Evolutionary conservation across 2,113 vertebrate species (phyloP).

Genomic region (human): DNA sequence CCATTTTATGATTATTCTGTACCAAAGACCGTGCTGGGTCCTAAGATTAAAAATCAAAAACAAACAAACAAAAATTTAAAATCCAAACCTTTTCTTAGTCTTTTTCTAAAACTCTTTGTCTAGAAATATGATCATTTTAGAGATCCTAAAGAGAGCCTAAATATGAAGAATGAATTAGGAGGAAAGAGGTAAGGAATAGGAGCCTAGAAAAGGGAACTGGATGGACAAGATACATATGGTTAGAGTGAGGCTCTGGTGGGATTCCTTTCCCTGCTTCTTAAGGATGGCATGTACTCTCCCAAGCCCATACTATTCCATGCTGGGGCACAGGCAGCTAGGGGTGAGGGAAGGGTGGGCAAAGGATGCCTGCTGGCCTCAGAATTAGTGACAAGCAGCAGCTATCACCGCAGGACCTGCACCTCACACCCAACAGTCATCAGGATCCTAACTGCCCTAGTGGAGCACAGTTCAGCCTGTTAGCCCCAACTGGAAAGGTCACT

Average conservation of each 20-base stretch:
- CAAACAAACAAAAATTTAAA: background rate
- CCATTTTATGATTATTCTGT: background rate
- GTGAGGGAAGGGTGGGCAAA: rapidly evolving
- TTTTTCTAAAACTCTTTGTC: background rate
- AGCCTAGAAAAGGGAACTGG: background rate
- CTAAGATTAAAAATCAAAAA: background rate
- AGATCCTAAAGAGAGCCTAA: background rate
- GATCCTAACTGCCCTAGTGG: background rate
- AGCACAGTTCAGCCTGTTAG: background rate
- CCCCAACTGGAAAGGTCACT: background rate
- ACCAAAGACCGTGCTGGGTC: background rate
- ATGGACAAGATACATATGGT: no score
- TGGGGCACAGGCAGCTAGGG: background rate
- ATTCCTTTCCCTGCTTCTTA: background rate
- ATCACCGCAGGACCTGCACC: background rate
- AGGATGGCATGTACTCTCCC: background rate
- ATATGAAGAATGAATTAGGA: background rate
- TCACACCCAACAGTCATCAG: no score
- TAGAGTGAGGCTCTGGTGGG: rapidly evolving
- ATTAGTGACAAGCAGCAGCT: background rate
- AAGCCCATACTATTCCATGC: background rate
- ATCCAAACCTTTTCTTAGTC: background rate
- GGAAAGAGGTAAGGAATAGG: background rate
- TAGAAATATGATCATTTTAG: background rate
- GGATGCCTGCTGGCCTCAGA: background rate